phyloP scores from a whole-genome alignment of 92 coral and sea anemone genomes.

The Epizoanthus ramosus region DNA sequence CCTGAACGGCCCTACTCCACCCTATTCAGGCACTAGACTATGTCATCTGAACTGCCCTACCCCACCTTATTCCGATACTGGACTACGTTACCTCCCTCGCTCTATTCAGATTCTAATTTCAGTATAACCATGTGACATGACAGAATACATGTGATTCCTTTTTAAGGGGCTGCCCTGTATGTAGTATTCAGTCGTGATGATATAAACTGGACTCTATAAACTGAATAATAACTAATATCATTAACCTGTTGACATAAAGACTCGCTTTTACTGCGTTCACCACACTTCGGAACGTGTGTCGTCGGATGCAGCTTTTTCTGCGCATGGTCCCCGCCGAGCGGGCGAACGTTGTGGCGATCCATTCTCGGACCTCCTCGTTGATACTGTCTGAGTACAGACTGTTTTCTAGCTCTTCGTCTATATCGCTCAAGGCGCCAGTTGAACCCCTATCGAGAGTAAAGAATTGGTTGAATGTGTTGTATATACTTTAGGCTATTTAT shows the following conservation, averaged over 20 bases:
- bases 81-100: no score
- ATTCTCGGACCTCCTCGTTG: constrained; percentile 93
- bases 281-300: constrained; percentile 93
- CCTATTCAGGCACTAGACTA: no score
- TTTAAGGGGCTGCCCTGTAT: not conserved
- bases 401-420: constrained; percentile 72
- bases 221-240: not conserved
- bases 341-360: constrained; percentile 97
- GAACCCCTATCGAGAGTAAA: constrained; percentile 58
- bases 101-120: no score
- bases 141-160: no score
- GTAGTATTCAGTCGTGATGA: not conserved
- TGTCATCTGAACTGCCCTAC: no score
- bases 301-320: constrained; percentile 75
- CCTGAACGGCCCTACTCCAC: no score
- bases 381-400: constrained; percentile 75
- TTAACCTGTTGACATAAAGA: constrained; percentile 94
- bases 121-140: no score
- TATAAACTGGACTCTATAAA: not conserved
- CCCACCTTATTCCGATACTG: no score
- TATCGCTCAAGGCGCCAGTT: constrained; percentile 71
- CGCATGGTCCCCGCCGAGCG: constrained; percentile 72
- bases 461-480: no score
- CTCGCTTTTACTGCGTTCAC: constrained; percentile 96
- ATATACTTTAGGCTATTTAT: no score